Evolutionary conservation across 2,888 invertebrate species (phyloP).

Genomic region (Malthinus seriepunctatus): DNA sequence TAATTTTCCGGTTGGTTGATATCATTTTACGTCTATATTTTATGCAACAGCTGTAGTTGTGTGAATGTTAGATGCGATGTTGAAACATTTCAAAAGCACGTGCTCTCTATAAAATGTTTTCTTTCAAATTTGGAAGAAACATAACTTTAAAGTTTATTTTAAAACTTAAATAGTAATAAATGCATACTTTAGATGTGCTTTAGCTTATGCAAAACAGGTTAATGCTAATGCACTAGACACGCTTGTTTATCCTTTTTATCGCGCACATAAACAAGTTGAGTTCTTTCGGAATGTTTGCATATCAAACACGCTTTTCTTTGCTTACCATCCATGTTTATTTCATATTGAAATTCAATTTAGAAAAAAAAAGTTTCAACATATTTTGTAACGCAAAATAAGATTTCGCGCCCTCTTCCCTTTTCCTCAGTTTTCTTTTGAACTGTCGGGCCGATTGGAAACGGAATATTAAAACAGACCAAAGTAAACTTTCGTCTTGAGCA

Average conservation of each 20-base stretch:
- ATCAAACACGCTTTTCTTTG: slow-evolving; percentile 33
- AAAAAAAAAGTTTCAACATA: slow-evolving; percentile 33
- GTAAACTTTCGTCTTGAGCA: slow-evolving; percentile 38
- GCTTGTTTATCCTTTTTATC: slow-evolving; percentile 36
- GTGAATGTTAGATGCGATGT: slow-evolving; percentile 1
- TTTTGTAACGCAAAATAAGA: slow-evolving; percentile 38
- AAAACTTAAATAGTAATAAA: slow-evolving; percentile 28
- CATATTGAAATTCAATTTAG: slow-evolving; percentile 38
- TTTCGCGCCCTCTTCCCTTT: slow-evolving; percentile 33
- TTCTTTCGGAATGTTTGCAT: slow-evolving; percentile 34
- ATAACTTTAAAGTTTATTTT: slow-evolving; percentile 14
- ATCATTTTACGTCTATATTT: slow-evolving; percentile 2
- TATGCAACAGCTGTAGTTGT: slow-evolving; percentile 5
- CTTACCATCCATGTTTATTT: slow-evolving; percentile 31
- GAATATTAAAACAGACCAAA: slow-evolving; percentile 45
- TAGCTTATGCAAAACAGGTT: slow-evolving; percentile 29
- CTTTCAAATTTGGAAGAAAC: slow-evolving; percentile 12
- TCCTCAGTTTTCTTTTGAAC: slow-evolving; percentile 34
- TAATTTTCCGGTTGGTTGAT: slow-evolving; percentile 6
- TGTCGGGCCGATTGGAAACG: slow-evolving; percentile 37
- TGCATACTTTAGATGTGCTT: slow-evolving; percentile 26
- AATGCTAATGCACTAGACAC: slow-evolving; percentile 31
- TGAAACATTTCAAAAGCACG: slow-evolving; percentile 2
- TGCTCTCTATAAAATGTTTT: background rate
- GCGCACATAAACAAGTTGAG: slow-evolving; percentile 32